Percentiles rank a stretch among this genome's conserved stretches.
Conservation (phyloP, 2,888 invertebrate genomes). For the Lepidochitona cinerea region DNA sequence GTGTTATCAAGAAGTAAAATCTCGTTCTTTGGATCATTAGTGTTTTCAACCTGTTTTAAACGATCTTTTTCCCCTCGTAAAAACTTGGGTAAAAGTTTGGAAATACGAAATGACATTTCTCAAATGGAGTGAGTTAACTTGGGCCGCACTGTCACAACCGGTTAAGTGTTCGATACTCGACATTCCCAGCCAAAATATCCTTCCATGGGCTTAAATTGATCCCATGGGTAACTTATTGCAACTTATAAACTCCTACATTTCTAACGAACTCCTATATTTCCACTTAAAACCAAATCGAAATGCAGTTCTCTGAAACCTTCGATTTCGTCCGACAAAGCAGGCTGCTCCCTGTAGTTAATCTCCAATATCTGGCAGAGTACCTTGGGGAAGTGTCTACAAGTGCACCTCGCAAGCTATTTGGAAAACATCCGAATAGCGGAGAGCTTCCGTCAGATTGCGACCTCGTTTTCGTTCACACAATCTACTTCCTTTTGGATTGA, state of each 20-base stretch:
- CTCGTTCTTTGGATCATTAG: conserved; percentile 32
- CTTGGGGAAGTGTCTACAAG: no score
- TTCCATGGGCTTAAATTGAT: background rate
- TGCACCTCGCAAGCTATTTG: no score
- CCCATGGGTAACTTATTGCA: background rate
- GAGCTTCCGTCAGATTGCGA: no score
- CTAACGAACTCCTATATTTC: no score
- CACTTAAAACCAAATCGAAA: no score
- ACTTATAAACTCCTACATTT: background rate
- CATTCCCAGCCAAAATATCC: background rate
- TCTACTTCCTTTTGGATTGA: conserved; percentile 19
- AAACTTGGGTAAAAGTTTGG: conserved; percentile 52
- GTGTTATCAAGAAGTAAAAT: conserved; percentile 59
- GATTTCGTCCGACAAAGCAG: no score
- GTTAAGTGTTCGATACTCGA: background rate
- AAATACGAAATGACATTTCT: conserved; percentile 11
- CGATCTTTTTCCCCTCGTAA: conserved; percentile 48
- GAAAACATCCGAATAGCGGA: no score
- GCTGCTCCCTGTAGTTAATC: no score
- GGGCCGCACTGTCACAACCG: background rate
- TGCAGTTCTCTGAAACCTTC: no score
- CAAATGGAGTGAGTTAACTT: background rate
- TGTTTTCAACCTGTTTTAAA: conserved; percentile 16
- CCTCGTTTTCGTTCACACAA: no score
- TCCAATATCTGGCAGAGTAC: no score